Conservation (phyloP, 2,113 vertebrate species). For the Gobio gobio region DNA sequence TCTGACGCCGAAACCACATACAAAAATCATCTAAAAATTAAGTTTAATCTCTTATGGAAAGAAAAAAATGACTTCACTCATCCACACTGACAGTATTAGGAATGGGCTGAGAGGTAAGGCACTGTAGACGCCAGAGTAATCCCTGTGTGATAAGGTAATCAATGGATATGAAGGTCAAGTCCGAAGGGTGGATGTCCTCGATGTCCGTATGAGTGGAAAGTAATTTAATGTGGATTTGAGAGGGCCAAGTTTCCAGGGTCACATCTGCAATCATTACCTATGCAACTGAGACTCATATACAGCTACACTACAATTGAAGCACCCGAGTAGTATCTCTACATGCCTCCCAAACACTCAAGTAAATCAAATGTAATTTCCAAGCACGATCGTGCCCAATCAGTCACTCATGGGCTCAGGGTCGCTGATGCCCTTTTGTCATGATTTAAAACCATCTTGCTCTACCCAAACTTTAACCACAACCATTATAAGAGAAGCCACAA, state of each 20-base stretch:
- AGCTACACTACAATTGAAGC: background rate
- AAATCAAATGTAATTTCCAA: slow-evolving; percentile 33
- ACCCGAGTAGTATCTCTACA: background rate
- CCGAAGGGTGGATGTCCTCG: slow-evolving; percentile 3
- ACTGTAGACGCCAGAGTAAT: slow-evolving; percentile 4
- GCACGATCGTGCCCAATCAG: slow-evolving; percentile 11
- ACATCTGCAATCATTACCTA: slow-evolving; percentile 21
- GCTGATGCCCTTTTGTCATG: slow-evolving; percentile 1
- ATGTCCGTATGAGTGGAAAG: slow-evolving; percentile 4
- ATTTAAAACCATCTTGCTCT: slow-evolving; percentile 30
- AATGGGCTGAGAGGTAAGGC: background rate
- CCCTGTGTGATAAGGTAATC: slow-evolving; percentile 39
- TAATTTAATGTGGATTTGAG: slow-evolving; percentile 41
- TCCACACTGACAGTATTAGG: slow-evolving; percentile 19
- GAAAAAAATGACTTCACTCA: background rate
- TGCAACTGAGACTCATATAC: background rate
- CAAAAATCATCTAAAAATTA: slow-evolving; percentile 36
- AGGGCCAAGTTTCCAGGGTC: slow-evolving; percentile 15
- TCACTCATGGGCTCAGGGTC: slow-evolving; percentile 8
- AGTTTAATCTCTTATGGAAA: slow-evolving; percentile 26
- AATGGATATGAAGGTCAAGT: slow-evolving; percentile 46
- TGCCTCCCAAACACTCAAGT: slow-evolving; percentile 21
- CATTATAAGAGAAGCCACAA: background rate
- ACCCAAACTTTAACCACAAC: slow-evolving; percentile 10
- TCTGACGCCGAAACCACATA: slow-evolving; percentile 8